Conservation (phyloP, 2,888 invertebrate species). For the Cordylochernes scorpioides region DNA sequence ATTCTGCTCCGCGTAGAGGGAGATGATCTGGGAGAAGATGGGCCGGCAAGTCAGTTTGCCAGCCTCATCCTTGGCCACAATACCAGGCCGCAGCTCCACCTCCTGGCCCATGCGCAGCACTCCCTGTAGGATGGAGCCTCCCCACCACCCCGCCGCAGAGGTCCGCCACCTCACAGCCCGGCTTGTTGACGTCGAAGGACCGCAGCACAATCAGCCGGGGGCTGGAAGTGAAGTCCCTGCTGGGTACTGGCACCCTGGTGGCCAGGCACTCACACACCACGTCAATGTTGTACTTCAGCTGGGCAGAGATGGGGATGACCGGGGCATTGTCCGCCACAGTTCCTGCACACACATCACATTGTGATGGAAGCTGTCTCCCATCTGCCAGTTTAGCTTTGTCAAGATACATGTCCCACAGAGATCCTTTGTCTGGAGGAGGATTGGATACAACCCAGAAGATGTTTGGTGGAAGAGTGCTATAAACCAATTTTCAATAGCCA, state of each 20-base stretch:
- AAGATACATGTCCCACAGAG: too few species aligned
- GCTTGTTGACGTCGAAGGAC: conserved; percentile 98
- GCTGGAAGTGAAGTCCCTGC: conserved; percentile 74
- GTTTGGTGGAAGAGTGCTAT: too few species aligned
- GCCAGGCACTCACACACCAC: conserved; percentile 93
- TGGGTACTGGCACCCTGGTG: conserved; percentile 89
- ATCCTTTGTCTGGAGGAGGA: too few species aligned
- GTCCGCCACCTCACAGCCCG: conserved; percentile 93
- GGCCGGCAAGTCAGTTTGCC: conserved; percentile 85
- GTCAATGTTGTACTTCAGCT: conserved; percentile 96
- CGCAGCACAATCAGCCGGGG: conserved; percentile 58
- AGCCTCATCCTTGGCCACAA: conserved; percentile 85
- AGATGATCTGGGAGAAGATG: conserved; percentile 86
- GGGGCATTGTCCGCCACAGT: conserved; percentile 97
- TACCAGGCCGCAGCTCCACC: conserved; percentile 88
- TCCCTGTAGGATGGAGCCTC: conserved; percentile 86
- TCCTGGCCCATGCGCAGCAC: conserved; percentile 76
- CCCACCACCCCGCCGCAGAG: conserved; percentile 94
- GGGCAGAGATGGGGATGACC: conserved; percentile 93
- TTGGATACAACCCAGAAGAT: too few species aligned
- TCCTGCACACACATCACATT: conserved; percentile 30
- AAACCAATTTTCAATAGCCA: too few species aligned
- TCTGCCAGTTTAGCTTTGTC: too few species aligned
- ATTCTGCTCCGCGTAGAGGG: conserved; percentile 90
- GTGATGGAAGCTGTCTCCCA: too few species aligned